phyloP scores from a whole-genome alignment of 1,140 invertebrate genomes.

The Brachionus asplanchnoidis region DNA sequence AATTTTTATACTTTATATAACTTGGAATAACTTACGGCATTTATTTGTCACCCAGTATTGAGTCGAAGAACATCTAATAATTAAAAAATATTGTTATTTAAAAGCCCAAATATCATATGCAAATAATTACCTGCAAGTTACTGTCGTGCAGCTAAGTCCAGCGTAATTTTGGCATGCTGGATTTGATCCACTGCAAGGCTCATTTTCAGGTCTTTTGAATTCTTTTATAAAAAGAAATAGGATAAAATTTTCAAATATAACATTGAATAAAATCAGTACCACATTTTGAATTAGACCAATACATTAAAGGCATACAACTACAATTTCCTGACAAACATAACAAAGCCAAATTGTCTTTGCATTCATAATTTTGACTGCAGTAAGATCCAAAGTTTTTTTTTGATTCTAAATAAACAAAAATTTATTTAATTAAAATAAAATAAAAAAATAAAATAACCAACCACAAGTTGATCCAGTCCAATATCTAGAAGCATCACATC shows the following conservation, averaged over 20 bases:
- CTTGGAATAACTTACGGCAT: not conserved
- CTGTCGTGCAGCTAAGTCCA: not conserved
- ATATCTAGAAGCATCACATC: not conserved
- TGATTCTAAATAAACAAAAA: not conserved
- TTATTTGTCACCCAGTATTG: constrained; percentile 14
- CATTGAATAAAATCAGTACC: not conserved
- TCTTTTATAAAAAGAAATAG: not conserved
- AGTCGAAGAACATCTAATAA: not conserved
- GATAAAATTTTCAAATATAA: not conserved
- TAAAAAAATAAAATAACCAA: not conserved
- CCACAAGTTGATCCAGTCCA: not conserved
- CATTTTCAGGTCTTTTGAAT: not conserved
- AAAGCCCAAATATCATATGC: not conserved
- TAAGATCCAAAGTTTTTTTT: not conserved
- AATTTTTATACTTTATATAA: no score
- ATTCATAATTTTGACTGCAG: not conserved
- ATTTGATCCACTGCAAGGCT: not conserved
- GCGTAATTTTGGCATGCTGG: constrained; percentile 3
- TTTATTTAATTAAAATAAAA: no score
- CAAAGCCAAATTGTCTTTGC: constrained; percentile 10
- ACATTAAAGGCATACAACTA: not conserved
- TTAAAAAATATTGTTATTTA: not conserved
- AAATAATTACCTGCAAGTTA: not conserved
- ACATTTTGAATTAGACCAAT: not conserved
- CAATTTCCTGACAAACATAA: not conserved